Evolutionary conservation across 2,797 vertebrate genomes (phyloP).

Genomic region (Onychomys torridus): DNA sequence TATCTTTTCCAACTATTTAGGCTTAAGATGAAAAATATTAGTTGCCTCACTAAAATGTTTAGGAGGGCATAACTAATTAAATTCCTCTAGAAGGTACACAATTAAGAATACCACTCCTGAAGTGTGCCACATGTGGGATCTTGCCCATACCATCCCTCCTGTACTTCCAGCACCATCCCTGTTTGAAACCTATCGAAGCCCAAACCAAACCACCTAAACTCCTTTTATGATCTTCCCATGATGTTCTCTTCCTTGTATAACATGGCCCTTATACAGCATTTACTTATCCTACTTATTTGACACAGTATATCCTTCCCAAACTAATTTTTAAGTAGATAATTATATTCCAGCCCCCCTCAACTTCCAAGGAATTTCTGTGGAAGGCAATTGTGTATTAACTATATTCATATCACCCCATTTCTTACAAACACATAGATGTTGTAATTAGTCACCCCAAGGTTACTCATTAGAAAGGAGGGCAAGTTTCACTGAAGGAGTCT

Average conservation of each 20-base stretch:
- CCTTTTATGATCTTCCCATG: neutral
- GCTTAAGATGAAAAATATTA: slow-evolving; percentile 12
- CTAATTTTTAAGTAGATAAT: neutral
- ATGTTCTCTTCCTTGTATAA: neutral
- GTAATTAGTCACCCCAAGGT: neutral
- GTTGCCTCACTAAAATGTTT: neutral
- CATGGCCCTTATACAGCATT: neutral
- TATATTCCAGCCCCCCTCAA: neutral
- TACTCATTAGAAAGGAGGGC: slow-evolving; percentile 6
- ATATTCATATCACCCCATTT: neutral
- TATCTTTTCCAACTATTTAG: neutral
- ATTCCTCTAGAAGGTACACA: neutral
- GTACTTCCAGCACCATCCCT: too few relatives aligned
- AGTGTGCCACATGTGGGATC: neutral
- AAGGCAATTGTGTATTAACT: neutral
- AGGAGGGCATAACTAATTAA: neutral
- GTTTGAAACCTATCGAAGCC: neutral
- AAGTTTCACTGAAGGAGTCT: neutral
- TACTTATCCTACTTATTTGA: neutral
- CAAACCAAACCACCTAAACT: neutral
- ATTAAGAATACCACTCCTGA: neutral
- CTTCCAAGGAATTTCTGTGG: neutral
- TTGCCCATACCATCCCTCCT: neutral
- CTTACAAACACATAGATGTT: neutral
- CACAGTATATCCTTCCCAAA: neutral